Evolutionary conservation across 2,888 invertebrate genomes (phyloP), one percentile per base, ranked within the genome.

Genomic region (Endotricha flammealis): DNA sequence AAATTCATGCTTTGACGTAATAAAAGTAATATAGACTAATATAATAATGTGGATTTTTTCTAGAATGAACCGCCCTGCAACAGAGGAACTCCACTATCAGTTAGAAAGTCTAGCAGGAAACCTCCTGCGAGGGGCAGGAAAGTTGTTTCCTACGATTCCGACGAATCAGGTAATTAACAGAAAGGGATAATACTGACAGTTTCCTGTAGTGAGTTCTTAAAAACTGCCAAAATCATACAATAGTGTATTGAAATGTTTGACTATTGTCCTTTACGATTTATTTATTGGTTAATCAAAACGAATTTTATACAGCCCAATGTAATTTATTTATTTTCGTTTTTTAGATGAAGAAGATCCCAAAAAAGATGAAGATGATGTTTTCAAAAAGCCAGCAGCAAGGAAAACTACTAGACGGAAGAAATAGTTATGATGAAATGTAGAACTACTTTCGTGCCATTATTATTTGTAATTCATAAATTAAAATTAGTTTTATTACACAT

Each of bases 141-240:
- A 57, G 48, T 46, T 6, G 46, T 45, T 6, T 38, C 48, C 0
- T 54, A 68, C 41, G 57, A 65, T 31, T 81, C 81, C 0, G 82
- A 83, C 38, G 83, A 83, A 38, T 86, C 86, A 50, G 87, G 86
- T 85, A 64, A n/a, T n/a, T n/a, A n/a, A n/a, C n/a, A n/a, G n/a
- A n/a, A n/a, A n/a, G n/a, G n/a, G n/a, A n/a, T n/a, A n/a, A n/a
- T n/a, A n/a, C n/a, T n/a, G n/a, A n/a, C n/a, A n/a, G n/a, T n/a
- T n/a, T n/a, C n/a, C n/a, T n/a, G n/a, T n/a, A n/a, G n/a, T n/a
- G n/a, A n/a, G n/a, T n/a, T n/a, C n/a, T n/a, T n/a, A n/a, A n/a
- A n/a, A n/a, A n/a, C n/a, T n/a, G n/a, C n/a, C n/a, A n/a, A n/a
- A n/a, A n/a, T n/a, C n/a, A n/a, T n/a, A n/a, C n/a, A n/a, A n/a